Evolutionary conservation across 2,797 vertebrate genomes (phyloP), one percentile per base, ranked within the genome.

Genomic region (Sebastes matsubarae): DNA sequence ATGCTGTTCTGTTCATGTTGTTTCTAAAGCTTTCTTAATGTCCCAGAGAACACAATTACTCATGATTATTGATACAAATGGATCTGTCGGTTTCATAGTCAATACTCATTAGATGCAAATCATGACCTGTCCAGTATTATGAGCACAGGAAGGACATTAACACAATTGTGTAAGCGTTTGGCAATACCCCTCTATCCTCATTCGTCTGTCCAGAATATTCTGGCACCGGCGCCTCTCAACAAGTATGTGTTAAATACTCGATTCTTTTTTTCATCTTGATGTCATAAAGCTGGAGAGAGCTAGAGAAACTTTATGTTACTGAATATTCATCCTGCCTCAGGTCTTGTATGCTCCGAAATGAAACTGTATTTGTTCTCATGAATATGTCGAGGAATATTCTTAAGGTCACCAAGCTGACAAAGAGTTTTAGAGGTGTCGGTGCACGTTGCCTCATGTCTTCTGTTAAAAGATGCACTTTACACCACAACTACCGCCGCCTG

Each of bases 181-280:
- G 13, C 66, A 66, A 6, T 50, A 76, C 20, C 9, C 29, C 25
- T 81, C 57, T 27, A 25, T 77, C 72, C 5, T 80, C 20, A 50
- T 61, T 67, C 61, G 63, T 75, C 30, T 60, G 52, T 8, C 22
- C 84, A 74, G 60, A 80, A 71, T 75, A 68, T 81, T 81, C 77
- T 77, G 34, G 18, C 22, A 38, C 18, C 60, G 58, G 9, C 3
- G 1, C 6, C 25, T 82, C 72, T 79, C 66, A 76, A 68, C 68
- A 82, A 76, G 18, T 79, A 38, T 50, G 54, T 79, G 81, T 70
- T 69, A n/a, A 84, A 60, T 72, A 30, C 18, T 34, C 24, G 5
- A 18, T 65, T 52, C 0, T 73, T 58, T 57, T 42, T 46, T 63
- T 64, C 46, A 76, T 76, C 42, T 71, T 46, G 29, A 71, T 60